A percentile compares a stretch with the other conserved stretches of the same genome.
These are phyloP conservation scores for Macquaria australasica DNA, from an alignment of 2,113 vertebrate species.

Conservation along the genomic window DNA sequence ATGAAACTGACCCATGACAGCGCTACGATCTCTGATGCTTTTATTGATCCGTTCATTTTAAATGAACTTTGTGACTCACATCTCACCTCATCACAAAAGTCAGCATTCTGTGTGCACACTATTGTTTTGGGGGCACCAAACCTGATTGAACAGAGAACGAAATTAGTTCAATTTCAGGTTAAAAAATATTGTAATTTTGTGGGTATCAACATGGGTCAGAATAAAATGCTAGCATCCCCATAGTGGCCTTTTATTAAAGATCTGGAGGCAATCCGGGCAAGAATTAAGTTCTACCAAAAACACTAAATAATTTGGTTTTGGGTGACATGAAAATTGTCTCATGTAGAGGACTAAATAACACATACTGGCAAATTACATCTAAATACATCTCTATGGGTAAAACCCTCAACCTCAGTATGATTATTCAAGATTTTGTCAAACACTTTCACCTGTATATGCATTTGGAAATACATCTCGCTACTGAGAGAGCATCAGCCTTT, in stretches of 20 bases:
- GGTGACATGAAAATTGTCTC: not conserved
- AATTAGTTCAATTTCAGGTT: not conserved
- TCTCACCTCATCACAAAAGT: slow-evolving; percentile 92
- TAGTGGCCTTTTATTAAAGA: not conserved
- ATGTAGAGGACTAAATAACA: not conserved
- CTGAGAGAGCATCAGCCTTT: slow-evolving; percentile 85
- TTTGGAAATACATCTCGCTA: slow-evolving; percentile 89
- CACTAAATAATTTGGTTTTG: not conserved
- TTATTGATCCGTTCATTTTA: not conserved
- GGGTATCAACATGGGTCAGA: not conserved
- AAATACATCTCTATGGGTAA: not conserved
- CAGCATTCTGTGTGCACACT: slow-evolving; percentile 82
- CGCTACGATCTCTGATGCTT: not conserved
- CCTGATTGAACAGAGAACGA: slow-evolving; percentile 73
- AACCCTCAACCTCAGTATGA: not conserved
- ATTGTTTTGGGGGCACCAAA: slow-evolving; percentile 90
- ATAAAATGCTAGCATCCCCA: not conserved
- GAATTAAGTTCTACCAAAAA: not conserved
- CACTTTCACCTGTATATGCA: slow-evolving; percentile 87
- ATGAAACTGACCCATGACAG: not conserved
- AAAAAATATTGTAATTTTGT: not conserved
- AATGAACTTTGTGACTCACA: not conserved
- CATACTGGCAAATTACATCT: not conserved
- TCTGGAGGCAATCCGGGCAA: not conserved
- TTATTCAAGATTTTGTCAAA: too few species aligned